Percentiles rank a stretch among this genome's conserved stretches.
These are phyloP conservation scores for Nomada ferruginata DNA, from an alignment of 2,888 invertebrate genomes.

Conservation along the genomic window DNA sequence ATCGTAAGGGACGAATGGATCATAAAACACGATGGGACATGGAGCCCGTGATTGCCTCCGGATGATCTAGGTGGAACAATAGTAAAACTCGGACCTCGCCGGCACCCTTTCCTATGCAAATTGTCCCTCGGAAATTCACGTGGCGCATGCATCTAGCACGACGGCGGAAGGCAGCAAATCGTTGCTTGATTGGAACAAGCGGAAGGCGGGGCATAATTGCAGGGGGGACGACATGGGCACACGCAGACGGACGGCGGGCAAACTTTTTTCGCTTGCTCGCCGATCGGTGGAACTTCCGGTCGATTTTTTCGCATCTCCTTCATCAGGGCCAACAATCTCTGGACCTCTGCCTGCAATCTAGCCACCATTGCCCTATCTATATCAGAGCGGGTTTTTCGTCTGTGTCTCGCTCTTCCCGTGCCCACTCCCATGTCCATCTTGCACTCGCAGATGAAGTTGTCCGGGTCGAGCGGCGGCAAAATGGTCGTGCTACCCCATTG, in stretches of 20 bases:
- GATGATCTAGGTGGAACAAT: slow-evolving; percentile 26
- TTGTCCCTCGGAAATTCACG: not conserved
- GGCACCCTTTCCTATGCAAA: slow-evolving; percentile 41
- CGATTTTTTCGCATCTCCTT: slow-evolving; percentile 39
- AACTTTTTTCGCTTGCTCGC: slow-evolving; percentile 17
- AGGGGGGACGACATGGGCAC: slow-evolving; percentile 8
- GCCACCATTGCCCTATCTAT: not conserved
- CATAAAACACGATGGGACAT: slow-evolving; percentile 53
- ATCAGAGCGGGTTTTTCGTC: not conserved
- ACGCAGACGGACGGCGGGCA: slow-evolving; percentile 12
- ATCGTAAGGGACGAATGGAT: slow-evolving; percentile 50
- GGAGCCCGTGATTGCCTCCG: slow-evolving; percentile 44
- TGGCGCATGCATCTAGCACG: too few relatives aligned
- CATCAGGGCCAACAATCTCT: slow-evolving; percentile 26
- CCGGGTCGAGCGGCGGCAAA: slow-evolving; percentile 44
- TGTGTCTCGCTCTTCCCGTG: slow-evolving; percentile 15
- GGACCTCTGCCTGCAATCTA: not conserved
- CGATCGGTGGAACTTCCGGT: slow-evolving; percentile 18
- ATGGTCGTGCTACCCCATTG: slow-evolving; percentile 65
- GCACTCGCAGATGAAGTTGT: slow-evolving; percentile 58
- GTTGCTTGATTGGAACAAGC: slow-evolving; percentile 33
- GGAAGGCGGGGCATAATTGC: slow-evolving; percentile 23
- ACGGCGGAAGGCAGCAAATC: slow-evolving; percentile 27
- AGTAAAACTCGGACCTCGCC: slow-evolving; percentile 25
- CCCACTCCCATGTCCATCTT: not conserved